phyloP scores from a whole-genome alignment of 1,140 invertebrate species.

The Oryctes rhinoceros region DNA sequence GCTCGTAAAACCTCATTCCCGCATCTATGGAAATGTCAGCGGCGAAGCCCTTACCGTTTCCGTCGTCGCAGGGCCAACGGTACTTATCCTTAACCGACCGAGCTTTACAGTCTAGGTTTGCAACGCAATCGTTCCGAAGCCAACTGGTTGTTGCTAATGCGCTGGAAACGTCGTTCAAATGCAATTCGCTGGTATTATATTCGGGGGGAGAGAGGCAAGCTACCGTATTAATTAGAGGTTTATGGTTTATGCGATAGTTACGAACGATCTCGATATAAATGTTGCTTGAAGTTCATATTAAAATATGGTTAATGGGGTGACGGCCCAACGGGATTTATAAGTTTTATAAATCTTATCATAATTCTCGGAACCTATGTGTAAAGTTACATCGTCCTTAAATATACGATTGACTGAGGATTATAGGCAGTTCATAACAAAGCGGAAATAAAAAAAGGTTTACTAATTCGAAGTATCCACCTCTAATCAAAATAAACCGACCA shows the following conservation, averaged over 20 bases:
- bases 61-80: not conserved
- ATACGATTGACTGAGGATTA: not conserved
- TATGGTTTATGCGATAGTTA: not conserved
- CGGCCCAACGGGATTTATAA: too few relatives aligned
- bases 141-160: not conserved
- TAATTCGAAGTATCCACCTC: not conserved
- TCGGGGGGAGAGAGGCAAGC: not conserved
- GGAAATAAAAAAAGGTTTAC: not conserved
- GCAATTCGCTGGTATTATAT: not conserved
- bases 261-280: not conserved
- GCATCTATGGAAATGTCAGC: not conserved
- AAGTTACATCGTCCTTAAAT: not conserved
- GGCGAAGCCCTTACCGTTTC: not conserved
- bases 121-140: not conserved
- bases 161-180: not conserved
- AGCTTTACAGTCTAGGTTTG: not conserved
- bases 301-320: too few relatives aligned
- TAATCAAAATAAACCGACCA: slow-evolving; percentile 8
- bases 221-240: not conserved
- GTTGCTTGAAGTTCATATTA: too few relatives aligned
- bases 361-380: too few relatives aligned
- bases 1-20: slow-evolving; percentile 8
- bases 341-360: too few relatives aligned
- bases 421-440: not conserved
- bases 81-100: slow-evolving; percentile 8